Evolutionary conservation across 2,113 vertebrate genomes (phyloP).

Genomic region (Motacilla alba): DNA sequence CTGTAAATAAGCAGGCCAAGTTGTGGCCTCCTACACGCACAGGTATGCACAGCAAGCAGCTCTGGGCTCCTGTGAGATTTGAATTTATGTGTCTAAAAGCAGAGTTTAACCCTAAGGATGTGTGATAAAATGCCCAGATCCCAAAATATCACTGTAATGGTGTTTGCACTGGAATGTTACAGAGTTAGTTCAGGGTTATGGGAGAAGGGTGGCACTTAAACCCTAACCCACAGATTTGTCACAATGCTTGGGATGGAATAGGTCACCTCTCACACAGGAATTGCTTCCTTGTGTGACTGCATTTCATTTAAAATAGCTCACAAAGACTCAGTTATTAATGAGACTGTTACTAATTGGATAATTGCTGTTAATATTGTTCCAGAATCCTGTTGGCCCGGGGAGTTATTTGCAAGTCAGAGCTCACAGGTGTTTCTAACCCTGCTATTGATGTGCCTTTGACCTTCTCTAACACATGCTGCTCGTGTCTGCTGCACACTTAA

Average conservation of each 20-base stretch:
- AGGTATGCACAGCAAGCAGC: neutral
- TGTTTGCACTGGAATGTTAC: neutral
- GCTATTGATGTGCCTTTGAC: neutral
- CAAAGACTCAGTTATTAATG: neutral
- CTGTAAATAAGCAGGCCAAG: slow-evolving; percentile 39
- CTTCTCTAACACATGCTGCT: neutral
- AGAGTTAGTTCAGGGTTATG: neutral
- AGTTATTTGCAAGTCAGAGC: neutral
- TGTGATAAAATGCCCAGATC: neutral
- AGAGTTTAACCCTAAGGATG: neutral
- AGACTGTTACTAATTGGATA: neutral
- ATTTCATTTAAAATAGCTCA: neutral
- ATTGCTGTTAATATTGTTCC: neutral
- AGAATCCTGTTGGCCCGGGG: neutral
- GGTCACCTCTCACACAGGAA: neutral
- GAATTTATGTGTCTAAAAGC: neutral
- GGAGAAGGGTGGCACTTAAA: neutral
- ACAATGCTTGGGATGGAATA: neutral
- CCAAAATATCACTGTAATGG: neutral
- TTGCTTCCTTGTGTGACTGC: neutral
- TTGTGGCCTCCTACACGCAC: neutral
- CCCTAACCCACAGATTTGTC: neutral
- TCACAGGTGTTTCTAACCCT: neutral
- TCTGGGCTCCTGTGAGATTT: neutral
- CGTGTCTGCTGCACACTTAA: neutral